A percentile compares a stretch with the other conserved stretches of the same genome.
Evolutionary conservation across 2,113 vertebrate species (phyloP).

Genomic region (Grantiella picta): DNA sequence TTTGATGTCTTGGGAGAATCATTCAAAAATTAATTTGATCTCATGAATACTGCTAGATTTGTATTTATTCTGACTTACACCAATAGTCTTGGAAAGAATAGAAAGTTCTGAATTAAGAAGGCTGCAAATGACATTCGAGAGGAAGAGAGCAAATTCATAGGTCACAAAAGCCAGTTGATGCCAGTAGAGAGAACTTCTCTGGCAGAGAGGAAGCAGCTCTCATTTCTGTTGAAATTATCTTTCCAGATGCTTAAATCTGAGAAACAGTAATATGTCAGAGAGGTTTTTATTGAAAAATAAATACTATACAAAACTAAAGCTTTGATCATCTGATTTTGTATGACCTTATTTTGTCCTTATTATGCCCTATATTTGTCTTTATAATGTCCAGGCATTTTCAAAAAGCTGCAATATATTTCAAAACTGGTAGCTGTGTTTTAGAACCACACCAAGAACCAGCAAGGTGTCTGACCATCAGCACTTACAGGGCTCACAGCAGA

Average conservation of each 20-base stretch:
- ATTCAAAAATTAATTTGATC: neutral
- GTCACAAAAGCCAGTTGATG: neutral
- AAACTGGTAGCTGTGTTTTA: neutral
- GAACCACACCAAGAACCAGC: neutral
- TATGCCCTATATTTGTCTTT: too few species aligned
- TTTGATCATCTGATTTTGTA: neutral
- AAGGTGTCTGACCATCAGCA: neutral
- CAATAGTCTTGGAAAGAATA: neutral
- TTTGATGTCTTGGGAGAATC: neutral
- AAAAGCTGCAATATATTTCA: neutral
- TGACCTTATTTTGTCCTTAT: neutral
- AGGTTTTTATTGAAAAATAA: neutral
- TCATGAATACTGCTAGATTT: neutral
- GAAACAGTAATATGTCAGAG: neutral
- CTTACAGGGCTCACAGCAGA: fast-evolving
- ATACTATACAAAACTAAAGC: neutral
- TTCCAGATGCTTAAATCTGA: neutral
- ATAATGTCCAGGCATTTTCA: neutral
- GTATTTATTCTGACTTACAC: neutral
- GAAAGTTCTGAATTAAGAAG: neutral
- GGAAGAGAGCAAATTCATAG: neutral
- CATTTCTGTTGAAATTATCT: neutral
- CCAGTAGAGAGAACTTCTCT: neutral
- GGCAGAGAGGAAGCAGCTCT: neutral
- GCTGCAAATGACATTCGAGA: neutral